Percentiles rank a stretch among this genome's conserved stretches.
Evolutionary conservation across 2,888 invertebrate species (phyloP).

Genomic region (Agrilus mali): DNA sequence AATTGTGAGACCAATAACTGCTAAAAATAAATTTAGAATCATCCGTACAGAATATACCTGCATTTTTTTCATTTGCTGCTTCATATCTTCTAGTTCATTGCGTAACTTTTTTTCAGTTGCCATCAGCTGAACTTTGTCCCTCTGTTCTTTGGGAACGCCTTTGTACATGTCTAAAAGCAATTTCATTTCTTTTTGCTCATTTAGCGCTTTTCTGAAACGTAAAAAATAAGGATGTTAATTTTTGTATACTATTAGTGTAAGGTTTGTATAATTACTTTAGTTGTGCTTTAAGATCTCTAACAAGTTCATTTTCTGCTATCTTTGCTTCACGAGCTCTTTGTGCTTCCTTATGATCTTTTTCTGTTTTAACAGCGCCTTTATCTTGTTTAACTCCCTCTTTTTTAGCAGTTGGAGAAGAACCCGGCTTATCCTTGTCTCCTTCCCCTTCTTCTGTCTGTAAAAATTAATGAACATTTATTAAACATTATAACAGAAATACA

Average conservation of each 20-base stretch:
- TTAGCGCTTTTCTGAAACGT: conserved; percentile 66
- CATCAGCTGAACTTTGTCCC: conserved; percentile 94
- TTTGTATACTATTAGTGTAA: too few relatives aligned
- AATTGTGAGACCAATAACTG: conserved; percentile 3
- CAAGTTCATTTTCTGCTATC: conserved; percentile 58
- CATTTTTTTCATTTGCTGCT: conserved; percentile 73
- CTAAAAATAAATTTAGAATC: background rate
- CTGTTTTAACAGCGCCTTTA: conserved; percentile 42
- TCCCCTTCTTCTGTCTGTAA: conserved; percentile 30
- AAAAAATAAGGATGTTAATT: conserved; percentile 1
- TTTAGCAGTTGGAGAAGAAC: conserved; percentile 37
- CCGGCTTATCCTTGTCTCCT: conserved; percentile 33
- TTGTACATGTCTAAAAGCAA: conserved; percentile 92
- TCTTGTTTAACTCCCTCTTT: conserved; percentile 45
- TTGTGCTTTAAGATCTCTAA: conserved; percentile 81
- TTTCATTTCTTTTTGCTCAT: conserved; percentile 91
- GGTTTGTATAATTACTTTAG: conserved; percentile 65
- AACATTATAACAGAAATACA: background rate
- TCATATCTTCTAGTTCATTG: conserved; percentile 80
- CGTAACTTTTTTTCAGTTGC: conserved; percentile 85
- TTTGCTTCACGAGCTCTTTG: conserved; percentile 51
- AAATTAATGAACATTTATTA: background rate
- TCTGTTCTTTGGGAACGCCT: conserved; percentile 90
- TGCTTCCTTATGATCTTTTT: conserved; percentile 49
- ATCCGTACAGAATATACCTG: conserved; percentile 39